These are phyloP conservation scores for Aphelenchoides besseyi DNA, from an alignment of 1,140 invertebrate species.

Conservation along the genomic window DNA sequence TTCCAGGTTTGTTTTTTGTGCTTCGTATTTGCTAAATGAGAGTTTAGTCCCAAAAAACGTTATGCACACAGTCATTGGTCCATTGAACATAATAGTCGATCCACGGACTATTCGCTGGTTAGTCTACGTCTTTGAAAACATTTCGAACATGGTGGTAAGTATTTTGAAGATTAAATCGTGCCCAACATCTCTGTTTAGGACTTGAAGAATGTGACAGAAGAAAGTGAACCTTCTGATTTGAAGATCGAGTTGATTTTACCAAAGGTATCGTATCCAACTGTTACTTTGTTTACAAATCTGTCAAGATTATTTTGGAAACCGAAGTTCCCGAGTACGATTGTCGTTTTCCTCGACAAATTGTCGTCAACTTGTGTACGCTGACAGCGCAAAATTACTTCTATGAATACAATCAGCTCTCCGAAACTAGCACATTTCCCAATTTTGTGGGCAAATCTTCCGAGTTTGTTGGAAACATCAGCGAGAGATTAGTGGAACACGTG, in stretches of 20 bases:
- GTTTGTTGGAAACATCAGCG: neutral
- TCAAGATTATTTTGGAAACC: constrained; percentile 31
- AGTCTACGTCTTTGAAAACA: constrained; percentile 55
- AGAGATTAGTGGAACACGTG: constrained; percentile 12
- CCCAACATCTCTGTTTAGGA: constrained; percentile 17
- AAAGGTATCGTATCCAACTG: constrained; percentile 31
- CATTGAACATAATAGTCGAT: constrained; percentile 52
- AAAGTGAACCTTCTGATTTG: constrained; percentile 32
- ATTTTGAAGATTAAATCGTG: constrained; percentile 6
- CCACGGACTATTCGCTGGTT: constrained; percentile 55
- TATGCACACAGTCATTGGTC: constrained; percentile 50
- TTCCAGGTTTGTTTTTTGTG: constrained; percentile 35
- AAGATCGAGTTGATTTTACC: constrained; percentile 50
- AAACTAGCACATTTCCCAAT: neutral
- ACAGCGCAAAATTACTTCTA: constrained; percentile 32
- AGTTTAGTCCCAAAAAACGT: constrained; percentile 43
- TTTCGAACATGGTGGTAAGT: constrained; percentile 44
- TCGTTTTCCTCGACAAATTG: constrained; percentile 38
- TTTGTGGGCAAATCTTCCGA: constrained; percentile 10
- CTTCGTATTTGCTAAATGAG: constrained; percentile 31
- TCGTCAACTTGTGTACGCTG: constrained; percentile 37
- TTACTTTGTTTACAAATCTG: neutral
- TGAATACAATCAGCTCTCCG: constrained; percentile 4
- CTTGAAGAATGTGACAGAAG: constrained; percentile 17
- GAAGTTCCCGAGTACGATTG: constrained; percentile 30